Evolutionary conservation across 2,113 vertebrate genomes (phyloP).

Genomic region (Halichoerus grypus): DNA sequence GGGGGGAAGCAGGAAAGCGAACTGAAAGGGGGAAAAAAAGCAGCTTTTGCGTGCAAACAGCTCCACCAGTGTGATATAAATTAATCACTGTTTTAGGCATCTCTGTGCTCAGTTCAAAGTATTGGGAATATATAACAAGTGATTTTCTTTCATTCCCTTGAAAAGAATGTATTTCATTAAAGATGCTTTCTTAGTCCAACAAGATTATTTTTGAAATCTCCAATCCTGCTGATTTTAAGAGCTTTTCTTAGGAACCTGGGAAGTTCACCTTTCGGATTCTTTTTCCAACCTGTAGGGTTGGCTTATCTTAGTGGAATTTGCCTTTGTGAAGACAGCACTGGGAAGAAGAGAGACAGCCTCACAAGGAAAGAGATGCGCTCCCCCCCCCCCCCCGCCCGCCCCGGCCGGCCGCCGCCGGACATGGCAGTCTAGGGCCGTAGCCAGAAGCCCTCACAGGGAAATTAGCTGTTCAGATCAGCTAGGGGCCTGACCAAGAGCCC

Average conservation of each 20-base stretch:
- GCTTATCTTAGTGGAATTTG: neutral
- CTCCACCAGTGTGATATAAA: conserved; percentile 78
- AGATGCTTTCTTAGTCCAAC: neutral
- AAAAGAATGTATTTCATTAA: conserved; percentile 61
- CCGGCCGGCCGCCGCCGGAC: neutral
- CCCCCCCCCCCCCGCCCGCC: no score
- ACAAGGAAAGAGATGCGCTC: neutral
- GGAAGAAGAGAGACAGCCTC: neutral
- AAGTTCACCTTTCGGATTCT: neutral
- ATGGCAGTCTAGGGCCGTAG: neutral
- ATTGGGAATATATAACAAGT: conserved; percentile 78
- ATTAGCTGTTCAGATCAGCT: conserved; percentile 75
- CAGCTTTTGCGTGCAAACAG: conserved; percentile 70
- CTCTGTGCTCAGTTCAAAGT: conserved; percentile 70
- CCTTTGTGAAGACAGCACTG: neutral
- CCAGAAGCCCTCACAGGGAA: conserved; percentile 48
- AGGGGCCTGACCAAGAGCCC: conserved; percentile 81
- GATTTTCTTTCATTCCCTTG: conserved; percentile 74
- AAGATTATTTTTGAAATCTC: neutral
- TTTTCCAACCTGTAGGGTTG: conserved; percentile 40
- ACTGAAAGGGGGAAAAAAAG: neutral
- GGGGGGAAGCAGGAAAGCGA: conserved; percentile 71
- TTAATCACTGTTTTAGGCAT: conserved; percentile 78
- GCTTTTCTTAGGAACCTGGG: neutral
- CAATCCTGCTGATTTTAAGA: conserved; percentile 41